Evolutionary conservation across 2,113 vertebrate genomes (phyloP), one percentile per base, ranked within the genome.

Genomic region (Scomber japonicus): DNA sequence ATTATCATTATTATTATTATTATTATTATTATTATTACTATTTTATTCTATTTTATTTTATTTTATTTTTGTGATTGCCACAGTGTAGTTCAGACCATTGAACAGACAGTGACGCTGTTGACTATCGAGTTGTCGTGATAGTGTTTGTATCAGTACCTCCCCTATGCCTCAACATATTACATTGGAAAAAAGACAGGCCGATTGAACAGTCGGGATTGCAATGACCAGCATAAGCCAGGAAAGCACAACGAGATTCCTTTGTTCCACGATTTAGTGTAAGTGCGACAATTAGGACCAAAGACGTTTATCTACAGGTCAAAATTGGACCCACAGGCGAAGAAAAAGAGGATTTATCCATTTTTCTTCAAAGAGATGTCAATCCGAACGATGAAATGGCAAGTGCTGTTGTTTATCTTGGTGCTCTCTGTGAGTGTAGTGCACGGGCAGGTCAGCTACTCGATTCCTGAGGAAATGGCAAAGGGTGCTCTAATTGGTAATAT

Each of bases 51-150:
- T 27, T 27, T 27, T 27, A 2, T 27, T 27, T 27, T 2, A 27
- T 27, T 27, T 27, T 27, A 24, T 11, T 50, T 13, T 4, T 17
- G 1, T 24, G 2, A 3, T 12, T 35, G 7, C 1, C 14, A 14
- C 17, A 44, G 0, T 87, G 87, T 66, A 91, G 53, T 89, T 82
- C 64, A 69, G 2, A 13, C 3, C 8, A 21, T 9, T 81, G 24
- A 78, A 82, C 89, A 89, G 80, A 80, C 3, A 75, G 84, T 49
- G 89, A 82, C 89, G 89, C 91, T 90, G 86, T 91, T 85, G 72
- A 51, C 84, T 78, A 80, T 67, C 13, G 60, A 76, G 80, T 84
- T 79, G 1, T 48, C 68, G 21, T 61, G 2, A 5, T 55, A 14
- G 6, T 30, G 16, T 77, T 62, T 40, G 8, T 64, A 30, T 59